Base-by-base conservation (phyloP, 2,113 vertebrate species). In the Burhinus bistriatus region DNA sequence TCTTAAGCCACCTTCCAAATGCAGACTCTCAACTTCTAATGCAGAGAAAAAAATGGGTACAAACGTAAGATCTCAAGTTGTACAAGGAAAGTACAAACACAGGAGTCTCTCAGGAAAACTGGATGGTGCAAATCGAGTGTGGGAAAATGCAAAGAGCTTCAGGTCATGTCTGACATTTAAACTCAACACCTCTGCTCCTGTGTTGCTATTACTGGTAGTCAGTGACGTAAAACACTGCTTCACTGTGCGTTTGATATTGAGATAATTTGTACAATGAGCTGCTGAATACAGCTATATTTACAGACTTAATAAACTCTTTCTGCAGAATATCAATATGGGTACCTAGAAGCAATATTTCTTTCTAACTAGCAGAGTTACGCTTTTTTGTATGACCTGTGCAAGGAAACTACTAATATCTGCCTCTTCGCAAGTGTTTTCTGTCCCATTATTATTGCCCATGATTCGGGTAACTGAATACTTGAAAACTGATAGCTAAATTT, bases 91-190 rank as follows among this genome's bases (percentile, higher is more conserved):
- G 49, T 57, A 76, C 49, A 85, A 85, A 91, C 64, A 71, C 61
- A 49, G 49, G 86, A 54, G 64, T 95, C 92, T 95, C 95, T 89
- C 80, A 89, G 94, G 94, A 95, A 96, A 93, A 89, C 73, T 82
- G 83, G 36, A 79, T 26, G 62, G 90, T 89, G 49, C 73, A 91
- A 91, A 91, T 18, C 0, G 10, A 93, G 83, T 95, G 94, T 96
- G 96, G 97, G 95, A 96, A 97, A 97, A 96, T 71, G 61, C 57
- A 47, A 54, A 84, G 89, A 94, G 93, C 93, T 94, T 93, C 94
- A 92, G 97, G 96, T 96, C 90, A 82, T 19, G 72, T 83, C 79
- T 97, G 97, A 97, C 96, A 96, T 97, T 94, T 96, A 90, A 96
- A 96, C 93, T 97, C 95, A 96, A 93, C 96, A 97, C 96, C 94